Evolutionary conservation across 1,140 invertebrate species (phyloP).

Genomic region (Zelostemma sp.): DNA sequence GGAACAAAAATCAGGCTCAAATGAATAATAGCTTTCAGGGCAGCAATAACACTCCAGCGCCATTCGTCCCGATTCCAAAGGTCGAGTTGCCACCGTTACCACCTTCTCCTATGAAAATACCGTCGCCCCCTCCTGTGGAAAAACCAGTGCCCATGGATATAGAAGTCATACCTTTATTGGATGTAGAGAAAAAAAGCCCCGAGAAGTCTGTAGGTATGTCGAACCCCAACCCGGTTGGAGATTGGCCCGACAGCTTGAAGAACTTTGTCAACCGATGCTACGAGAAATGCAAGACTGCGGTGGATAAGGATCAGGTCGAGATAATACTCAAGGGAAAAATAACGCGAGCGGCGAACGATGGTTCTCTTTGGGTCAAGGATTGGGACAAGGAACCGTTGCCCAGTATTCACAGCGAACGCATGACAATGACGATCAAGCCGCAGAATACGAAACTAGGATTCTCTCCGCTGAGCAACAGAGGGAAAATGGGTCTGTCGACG

Average conservation of each 20-base stretch:
- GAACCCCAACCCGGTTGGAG: conserved; percentile 65
- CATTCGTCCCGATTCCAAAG: conserved; percentile 46
- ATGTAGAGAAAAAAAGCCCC: conserved; percentile 16
- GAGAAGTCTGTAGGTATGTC: conserved; percentile 49
- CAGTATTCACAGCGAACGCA: conserved; percentile 82
- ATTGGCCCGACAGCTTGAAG: conserved; percentile 82
- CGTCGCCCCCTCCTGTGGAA: conserved; percentile 45
- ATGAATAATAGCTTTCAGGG: conserved; percentile 70
- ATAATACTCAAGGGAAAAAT: conserved; percentile 94
- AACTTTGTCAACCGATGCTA: conserved; percentile 93
- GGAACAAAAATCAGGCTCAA: conserved; percentile 75
- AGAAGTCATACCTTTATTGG: neutral
- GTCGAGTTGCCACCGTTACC: conserved; percentile 72
- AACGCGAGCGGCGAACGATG: conserved; percentile 87
- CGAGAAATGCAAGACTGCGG: conserved; percentile 85
- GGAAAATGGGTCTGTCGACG: conserved; percentile 68
- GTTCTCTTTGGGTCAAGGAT: conserved; percentile 88
- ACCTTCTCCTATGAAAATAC: conserved; percentile 46
- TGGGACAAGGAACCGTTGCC: conserved; percentile 94
- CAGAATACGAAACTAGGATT: conserved; percentile 53
- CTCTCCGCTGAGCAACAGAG: conserved; percentile 46
- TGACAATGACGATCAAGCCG: conserved; percentile 74
- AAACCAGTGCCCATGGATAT: conserved; percentile 11
- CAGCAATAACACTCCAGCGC: conserved; percentile 55
- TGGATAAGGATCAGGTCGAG: conserved; percentile 94